Base-by-base conservation (phyloP, 1,140 invertebrate species). In the Lasaia peninsularis region DNA sequence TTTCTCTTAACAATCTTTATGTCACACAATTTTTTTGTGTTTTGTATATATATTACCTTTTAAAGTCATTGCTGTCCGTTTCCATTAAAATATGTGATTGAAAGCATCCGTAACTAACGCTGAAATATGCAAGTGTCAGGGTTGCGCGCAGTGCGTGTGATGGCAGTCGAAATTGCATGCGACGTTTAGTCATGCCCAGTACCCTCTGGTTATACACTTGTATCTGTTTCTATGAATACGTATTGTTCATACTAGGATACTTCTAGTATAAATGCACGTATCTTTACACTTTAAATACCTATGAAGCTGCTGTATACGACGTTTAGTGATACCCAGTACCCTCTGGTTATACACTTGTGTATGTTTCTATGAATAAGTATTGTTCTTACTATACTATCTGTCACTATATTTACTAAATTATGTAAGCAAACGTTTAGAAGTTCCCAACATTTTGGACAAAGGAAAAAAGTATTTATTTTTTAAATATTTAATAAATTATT, bases 51-150 rank as follows among this genome's bases (percentile, higher is more conserved):
- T 6, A 28, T 28, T 4, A 28, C 18, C 14, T 44, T 60, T 61
- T 58, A 60, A 72, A 28, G 24, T 28, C 24, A 28, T 28, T 28
- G 2, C 62, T 68, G 64, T 62, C 64, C 57, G 67, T 68, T 50
- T 51, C 52, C 34, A 50, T 67, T 67, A 60, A 65, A 64, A 66
- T 35, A 44, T 55, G 33, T 52, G 54, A 69, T 65, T 56, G 62
- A 67, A 62, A 53, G 58, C 69, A 67, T 63, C 74, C 81, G 77
- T 84, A 72, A 77, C 81, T 83, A 86, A 87, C 60, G 72, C 60
- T 78, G 74, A 85, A 80, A 86, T 81, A 83, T 85, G 71, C 75
- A 73, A 79, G 67, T 78, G 83, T 82, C 75, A 74, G 68, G 62
- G 70, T 62, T 62, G 65, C 54, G 67, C 56, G 62, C 63, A 40